A percentile compares a stretch with the other conserved stretches of the same genome.
Conservation (phyloP, 2,113 vertebrate genomes). For the Hoplias malabaricus region DNA sequence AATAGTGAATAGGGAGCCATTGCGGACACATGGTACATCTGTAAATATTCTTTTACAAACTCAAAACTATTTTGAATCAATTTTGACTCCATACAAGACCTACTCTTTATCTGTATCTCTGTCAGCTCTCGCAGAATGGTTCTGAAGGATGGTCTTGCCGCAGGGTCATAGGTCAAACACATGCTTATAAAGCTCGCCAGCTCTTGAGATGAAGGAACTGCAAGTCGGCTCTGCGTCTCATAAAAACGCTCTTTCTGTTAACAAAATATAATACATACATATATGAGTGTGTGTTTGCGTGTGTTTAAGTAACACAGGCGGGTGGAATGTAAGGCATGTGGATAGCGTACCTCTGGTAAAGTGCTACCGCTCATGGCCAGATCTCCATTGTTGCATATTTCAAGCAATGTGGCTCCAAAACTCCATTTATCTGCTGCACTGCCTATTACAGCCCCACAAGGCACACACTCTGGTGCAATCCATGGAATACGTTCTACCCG, state of each 20-base stretch:
- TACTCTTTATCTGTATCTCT: constrained; percentile 80
- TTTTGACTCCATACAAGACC: no score
- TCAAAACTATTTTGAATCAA: no score
- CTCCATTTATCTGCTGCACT: constrained; percentile 86
- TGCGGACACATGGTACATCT: no score
- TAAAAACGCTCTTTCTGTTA: constrained; percentile 91
- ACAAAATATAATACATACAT: not conserved
- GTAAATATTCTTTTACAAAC: no score
- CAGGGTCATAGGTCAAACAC: constrained; percentile 82
- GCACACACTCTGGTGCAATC: constrained; percentile 88
- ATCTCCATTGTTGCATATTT: constrained; percentile 90
- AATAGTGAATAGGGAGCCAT: no score
- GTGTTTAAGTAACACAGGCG: not conserved
- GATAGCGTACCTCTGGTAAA: constrained; percentile 75
- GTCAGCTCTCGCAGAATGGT: constrained; percentile 86
- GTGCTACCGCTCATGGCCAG: constrained; percentile 78
- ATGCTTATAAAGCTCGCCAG: constrained; percentile 81
- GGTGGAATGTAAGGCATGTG: not conserved
- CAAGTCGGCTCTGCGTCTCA: constrained; percentile 77
- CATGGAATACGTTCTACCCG: constrained; percentile 89
- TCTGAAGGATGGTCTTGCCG: constrained; percentile 82
- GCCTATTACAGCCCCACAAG: constrained; percentile 60
- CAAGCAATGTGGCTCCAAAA: constrained; percentile 87
- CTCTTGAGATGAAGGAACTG: constrained; percentile 79
- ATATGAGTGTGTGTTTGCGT: no score